Conservation (phyloP, 2,113 vertebrate genomes). For the Pelvicachromis taeniatus region DNA sequence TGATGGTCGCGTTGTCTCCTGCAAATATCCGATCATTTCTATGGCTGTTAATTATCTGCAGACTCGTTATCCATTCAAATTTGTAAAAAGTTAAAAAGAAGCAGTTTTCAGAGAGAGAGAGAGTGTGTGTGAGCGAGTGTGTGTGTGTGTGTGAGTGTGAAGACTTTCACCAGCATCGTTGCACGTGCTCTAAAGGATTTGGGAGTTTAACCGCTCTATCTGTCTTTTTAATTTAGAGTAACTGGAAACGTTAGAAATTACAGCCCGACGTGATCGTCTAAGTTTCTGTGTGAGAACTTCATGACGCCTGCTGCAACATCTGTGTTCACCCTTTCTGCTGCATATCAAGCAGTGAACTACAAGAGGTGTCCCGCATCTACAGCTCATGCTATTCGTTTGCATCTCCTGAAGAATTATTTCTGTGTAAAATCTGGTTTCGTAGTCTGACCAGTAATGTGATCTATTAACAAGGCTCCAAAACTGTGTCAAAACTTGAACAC, state of each 20-base stretch:
- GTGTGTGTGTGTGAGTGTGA: background rate
- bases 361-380: background rate
- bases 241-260: accelerated
- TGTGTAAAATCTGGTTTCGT: background rate
- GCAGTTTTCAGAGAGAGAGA: background rate
- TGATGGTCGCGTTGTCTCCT: background rate
- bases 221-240: background rate
- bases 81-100: background rate
- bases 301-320: background rate
- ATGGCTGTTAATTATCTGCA: background rate
- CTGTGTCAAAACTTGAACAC: accelerated
- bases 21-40: background rate
- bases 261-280: background rate
- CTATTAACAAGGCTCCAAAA: background rate
- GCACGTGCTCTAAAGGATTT: accelerated
- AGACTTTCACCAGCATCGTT: background rate
- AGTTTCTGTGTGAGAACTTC: background rate
- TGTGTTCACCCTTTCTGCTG: background rate
- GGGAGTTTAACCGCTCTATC: background rate
- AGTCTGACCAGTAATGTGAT: accelerated
- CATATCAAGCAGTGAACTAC: accelerated
- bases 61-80: background rate
- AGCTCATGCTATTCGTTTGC: background rate
- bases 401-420: background rate
- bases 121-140: background rate